Evolutionary conservation across 2,797 vertebrate species (phyloP).

Genomic region (Girardinus metallicus): DNA sequence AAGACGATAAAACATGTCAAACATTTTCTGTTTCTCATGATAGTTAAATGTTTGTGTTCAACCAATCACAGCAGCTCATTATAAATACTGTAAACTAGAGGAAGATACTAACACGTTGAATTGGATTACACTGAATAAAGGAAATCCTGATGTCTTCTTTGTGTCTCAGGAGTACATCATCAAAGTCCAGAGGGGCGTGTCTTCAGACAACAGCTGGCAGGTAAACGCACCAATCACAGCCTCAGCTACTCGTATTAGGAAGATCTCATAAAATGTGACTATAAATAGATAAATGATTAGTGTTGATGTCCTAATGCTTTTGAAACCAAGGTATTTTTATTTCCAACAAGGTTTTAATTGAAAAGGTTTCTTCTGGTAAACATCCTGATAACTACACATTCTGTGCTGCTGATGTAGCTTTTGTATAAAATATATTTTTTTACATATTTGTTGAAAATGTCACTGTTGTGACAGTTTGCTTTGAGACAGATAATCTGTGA

Average conservation of each 20-base stretch:
- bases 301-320: too few relatives aligned
- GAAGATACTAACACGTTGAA: background rate
- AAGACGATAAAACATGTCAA: background rate
- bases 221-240: slow-evolving; percentile 75
- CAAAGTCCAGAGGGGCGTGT: slow-evolving; percentile 94
- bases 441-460: background rate
- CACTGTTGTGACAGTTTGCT: too few relatives aligned
- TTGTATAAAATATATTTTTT: too few relatives aligned
- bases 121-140: background rate
- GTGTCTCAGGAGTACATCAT: slow-evolving; percentile 93
- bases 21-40: background rate
- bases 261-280: too few relatives aligned
- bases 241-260: too few relatives aligned
- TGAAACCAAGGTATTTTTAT: too few relatives aligned
- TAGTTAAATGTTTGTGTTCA: background rate
- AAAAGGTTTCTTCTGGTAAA: too few relatives aligned
- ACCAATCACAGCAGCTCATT: background rate
- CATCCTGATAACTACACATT: too few relatives aligned
- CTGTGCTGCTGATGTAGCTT: too few relatives aligned
- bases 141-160: background rate
- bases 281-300: too few relatives aligned
- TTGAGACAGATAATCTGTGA: too few relatives aligned
- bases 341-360: too few relatives aligned
- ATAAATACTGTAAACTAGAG: background rate
- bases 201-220: slow-evolving; percentile 95